Base-by-base conservation (phyloP, 2,113 vertebrate species). In the Poecilia latipinna region DNA sequence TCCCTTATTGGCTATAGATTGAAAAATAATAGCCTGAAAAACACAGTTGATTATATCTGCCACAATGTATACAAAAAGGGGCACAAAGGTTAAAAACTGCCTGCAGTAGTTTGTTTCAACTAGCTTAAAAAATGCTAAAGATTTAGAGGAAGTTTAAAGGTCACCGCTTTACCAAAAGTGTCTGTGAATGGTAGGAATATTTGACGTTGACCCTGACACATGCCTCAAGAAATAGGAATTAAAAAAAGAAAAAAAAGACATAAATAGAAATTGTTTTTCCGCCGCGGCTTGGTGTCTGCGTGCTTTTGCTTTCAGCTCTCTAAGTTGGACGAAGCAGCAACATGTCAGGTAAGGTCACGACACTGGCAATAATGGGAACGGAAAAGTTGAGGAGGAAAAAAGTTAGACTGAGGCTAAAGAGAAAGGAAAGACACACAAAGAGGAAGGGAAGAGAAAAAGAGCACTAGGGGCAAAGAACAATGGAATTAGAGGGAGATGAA, bases 341-440 rank as follows among this genome's bases (percentile, higher is more conserved):
- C 37, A 65, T 63, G 85, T 70, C 77, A 85, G 64, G 39, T 54
- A 5, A 80, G 78, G 86, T 82, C 67, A 61, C 28, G 3, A 75
- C 63, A 35, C 31, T 39, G 73, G 61, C 26, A 66, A 72, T 84
- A 83, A 87, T 68, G 65, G 77, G 51, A 63, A 51, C 0, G 1
- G 51, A 48, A 76, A 65, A 8, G 54, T 28, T 5, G 44, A 61
- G 39, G 35, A 15, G 42, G 15, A 17, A 68, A 79, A 72, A 72
- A 37, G 54, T 28, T 12, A n/a, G 12, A 39, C 32, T 68, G n/a
- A 31, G 67, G 48, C 10, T 12, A 66, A 67, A 60, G 61, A 51
- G 26, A 3, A 5, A 35, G 28, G 12, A 7, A 60, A 12, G 24
- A n/a, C 8, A 61, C 0, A 4, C 24, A 26, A 31, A 37, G n/a